Percentiles rank a stretch among this genome's conserved stretches.
These are phyloP conservation scores for Meloidogyne floridensis DNA, from an alignment of 1,140 invertebrate genomes.

Conservation along the genomic window DNA sequence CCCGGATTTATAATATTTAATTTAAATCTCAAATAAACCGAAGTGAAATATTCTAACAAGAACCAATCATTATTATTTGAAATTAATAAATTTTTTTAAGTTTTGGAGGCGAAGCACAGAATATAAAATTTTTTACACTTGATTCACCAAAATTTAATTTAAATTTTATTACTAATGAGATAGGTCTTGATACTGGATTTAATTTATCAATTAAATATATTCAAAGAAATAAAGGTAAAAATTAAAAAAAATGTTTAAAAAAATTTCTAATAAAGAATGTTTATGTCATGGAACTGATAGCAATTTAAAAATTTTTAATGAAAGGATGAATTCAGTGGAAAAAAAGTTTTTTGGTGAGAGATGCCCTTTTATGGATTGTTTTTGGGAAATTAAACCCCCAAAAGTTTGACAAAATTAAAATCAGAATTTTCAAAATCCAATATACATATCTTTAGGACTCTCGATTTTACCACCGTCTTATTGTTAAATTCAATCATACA, in stretches of 20 bases:
- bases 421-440: too few relatives aligned
- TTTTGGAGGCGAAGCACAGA: conserved; percentile 25
- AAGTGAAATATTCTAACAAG: too few relatives aligned
- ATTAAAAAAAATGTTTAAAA: not conserved
- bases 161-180: conserved; percentile 40
- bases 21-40: too few relatives aligned
- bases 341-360: conserved; percentile 6
- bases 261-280: conserved; percentile 3
- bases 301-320: conserved; percentile 2
- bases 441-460: too few relatives aligned
- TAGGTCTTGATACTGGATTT: conserved; percentile 37
- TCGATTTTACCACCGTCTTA: conserved; percentile 28
- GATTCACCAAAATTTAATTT: conserved; percentile 28
- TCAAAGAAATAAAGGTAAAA: conserved; percentile 38
- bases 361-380: conserved; percentile 47
- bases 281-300: not conserved
- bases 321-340: not conserved
- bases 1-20: too few relatives aligned
- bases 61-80: too few relatives aligned
- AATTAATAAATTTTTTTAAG: conserved; percentile 20
- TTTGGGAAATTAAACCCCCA: conserved; percentile 36
- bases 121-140: conserved; percentile 39
- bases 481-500: conserved; percentile 39
- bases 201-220: conserved; percentile 32
- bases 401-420: too few relatives aligned